Evolutionary conservation across 2,113 vertebrate species (phyloP), one percentile per base, ranked within the genome.

Genomic region (Engraulis encrasicolus): DNA sequence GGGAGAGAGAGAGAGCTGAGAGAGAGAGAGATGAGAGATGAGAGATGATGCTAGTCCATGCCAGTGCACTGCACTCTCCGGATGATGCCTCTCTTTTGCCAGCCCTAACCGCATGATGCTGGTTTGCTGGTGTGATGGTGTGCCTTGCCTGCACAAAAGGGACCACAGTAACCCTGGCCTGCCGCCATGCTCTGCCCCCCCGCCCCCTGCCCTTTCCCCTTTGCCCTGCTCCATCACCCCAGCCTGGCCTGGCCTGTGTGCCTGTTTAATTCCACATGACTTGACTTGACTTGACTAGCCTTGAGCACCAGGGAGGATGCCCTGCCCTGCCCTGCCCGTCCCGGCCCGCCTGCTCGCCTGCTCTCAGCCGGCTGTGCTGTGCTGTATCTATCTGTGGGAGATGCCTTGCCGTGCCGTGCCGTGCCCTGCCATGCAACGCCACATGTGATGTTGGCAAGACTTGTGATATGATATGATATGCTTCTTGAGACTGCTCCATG

Each of bases 81-180:
- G 84, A 90, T 81, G 88, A 88, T n/a, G n/a, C n/a, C 88, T 90
- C 91, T 91, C 66, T 74, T 31, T 31, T 52, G 19, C 18, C 87
- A 85, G n/a, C 88, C 90, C 88, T 88, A 91, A 91, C 86, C 90
- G 94, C 94, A 95, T 94, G 94, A 94, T 86, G 83, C 82, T 84
- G 90, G 91, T 92, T 89, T 95, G 93, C 92, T 45, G 40, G 40
- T 45, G n/a, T n/a, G n/a, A n/a, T n/a, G n/a, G n/a, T n/a, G n/a
- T n/a, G n/a, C n/a, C n/a, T n/a, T 66, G 58, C 66, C 66, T 74
- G 66, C 66, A 74, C 66, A 18, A 31, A 27, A 31, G 31, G 14
- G 31, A n/a, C n/a, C n/a, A n/a, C n/a, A n/a, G n/a, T n/a, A n/a
- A n/a, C n/a, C n/a, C n/a, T n/a, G n/a, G n/a, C n/a, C n/a, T n/a